These are phyloP conservation scores for Ictidomys tridecemlineatus DNA, from an alignment of 2,113 vertebrate species.

Conservation along the genomic window DNA sequence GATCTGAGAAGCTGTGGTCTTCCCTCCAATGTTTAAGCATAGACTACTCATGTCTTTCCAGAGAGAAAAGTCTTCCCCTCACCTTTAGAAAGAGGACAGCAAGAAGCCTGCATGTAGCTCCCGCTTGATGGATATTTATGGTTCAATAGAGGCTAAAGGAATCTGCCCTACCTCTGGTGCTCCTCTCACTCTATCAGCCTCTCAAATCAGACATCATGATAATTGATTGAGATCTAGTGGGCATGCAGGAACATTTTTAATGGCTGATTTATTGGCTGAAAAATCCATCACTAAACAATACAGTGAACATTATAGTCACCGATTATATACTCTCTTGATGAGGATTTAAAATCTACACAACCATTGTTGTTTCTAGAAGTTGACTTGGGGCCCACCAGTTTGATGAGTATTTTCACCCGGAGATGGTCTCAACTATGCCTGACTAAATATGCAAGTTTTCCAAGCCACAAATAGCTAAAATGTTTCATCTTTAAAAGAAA, in stretches of 20 bases:
- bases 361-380: constrained; percentile 49
- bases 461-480: background rate
- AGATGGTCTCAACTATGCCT: constrained; percentile 22
- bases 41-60: constrained; percentile 36
- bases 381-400: constrained; percentile 45
- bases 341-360: constrained; percentile 52
- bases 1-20: constrained; percentile 10
- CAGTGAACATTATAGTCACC: constrained; percentile 32
- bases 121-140: constrained; percentile 65
- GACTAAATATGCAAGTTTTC: constrained; percentile 48
- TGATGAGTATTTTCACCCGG: constrained; percentile 52
- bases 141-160: constrained; percentile 53
- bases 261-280: constrained; percentile 64
- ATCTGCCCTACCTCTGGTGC: constrained; percentile 44
- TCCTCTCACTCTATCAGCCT: constrained; percentile 66
- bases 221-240: constrained; percentile 69
- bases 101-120: constrained; percentile 43
- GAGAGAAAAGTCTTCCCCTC: constrained; percentile 35
- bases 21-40: constrained; percentile 41
- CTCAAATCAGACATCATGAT: constrained; percentile 69
- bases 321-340: constrained; percentile 28
- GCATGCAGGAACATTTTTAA: constrained; percentile 51
- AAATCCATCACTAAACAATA: constrained; percentile 71
- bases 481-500: constrained; percentile 69
- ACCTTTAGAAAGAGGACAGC: constrained; percentile 57